Evolutionary conservation across 2,797 vertebrate species (phyloP), one percentile per base, ranked within the genome.

Genomic region (Melanotaenia nigrans): DNA sequence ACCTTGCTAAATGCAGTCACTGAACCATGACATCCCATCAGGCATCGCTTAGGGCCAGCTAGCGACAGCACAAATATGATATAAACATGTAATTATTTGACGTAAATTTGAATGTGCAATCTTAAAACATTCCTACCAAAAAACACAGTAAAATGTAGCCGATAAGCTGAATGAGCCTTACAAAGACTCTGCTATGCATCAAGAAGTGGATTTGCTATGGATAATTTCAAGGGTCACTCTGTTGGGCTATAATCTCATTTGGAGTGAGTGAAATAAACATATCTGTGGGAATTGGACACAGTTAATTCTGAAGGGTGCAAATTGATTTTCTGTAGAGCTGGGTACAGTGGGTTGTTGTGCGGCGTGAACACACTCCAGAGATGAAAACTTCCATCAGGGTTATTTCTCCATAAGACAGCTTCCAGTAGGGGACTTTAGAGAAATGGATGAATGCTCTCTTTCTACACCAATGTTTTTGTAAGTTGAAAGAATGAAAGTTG

Each of bases 181-280:
- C 77, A 79, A 51, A 75, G 69, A 72, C 76, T 74, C 71, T 14
- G 38, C 63, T 61, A 73, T 71, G 78, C 87, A 78, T 80, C 58
- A 62, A 63, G 60, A 84, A 90, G 90, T 85, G 73, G 86, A 93
- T 92, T 92, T 61, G 77, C 72, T 59, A 74, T 42, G 86, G 91
- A 83, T 89, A 84, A 91, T 90, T 91, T 90, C 83, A 86, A 65
- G 90, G 90, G 90, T 93, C 91, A 92, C 82, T 89, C 84, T 68
- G 82, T 80, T 81, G 86, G 85, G 79, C 84, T 77, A 79, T 91
- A 93, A 93, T 93, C 91, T 92, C 81, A 92, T 93, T 93, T 91
- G 75, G 78, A 84, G 77, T 81, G 77, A 92, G 90, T 90, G 85
- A 90, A 94, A 91, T 91, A 91, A 94, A 92, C 91, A 91, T 90